These are phyloP conservation scores for Leistus spinibarbis DNA, from an alignment of 2,888 invertebrate genomes.

Conservation along the genomic window DNA sequence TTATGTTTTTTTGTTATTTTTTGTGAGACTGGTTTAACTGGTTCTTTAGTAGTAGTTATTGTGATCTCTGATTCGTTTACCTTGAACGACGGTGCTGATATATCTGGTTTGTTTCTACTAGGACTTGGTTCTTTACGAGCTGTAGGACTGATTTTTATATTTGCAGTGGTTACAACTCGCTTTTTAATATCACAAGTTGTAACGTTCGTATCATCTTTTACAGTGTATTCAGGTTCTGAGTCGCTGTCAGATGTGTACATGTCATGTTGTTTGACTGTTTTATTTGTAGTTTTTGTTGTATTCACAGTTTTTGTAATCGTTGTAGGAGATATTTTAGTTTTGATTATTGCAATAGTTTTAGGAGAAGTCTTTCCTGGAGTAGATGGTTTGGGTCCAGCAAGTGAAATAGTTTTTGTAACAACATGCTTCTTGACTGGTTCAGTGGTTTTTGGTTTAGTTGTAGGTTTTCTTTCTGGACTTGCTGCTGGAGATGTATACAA, in stretches of 20 bases:
- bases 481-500: slow-evolving; percentile 10
- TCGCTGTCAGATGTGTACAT: slow-evolving; percentile 49
- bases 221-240: slow-evolving; percentile 36
- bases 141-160: slow-evolving; percentile 32
- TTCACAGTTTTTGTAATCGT: slow-evolving; percentile 39
- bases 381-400: slow-evolving; percentile 44
- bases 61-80: slow-evolving; percentile 20
- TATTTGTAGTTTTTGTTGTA: slow-evolving; percentile 31
- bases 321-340: slow-evolving; percentile 41
- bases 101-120: slow-evolving; percentile 64
- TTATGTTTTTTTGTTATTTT: slow-evolving; percentile 34
- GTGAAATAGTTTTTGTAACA: slow-evolving; percentile 48
- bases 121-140: slow-evolving; percentile 47
- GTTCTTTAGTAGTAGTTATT: slow-evolving; percentile 19
- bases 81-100: slow-evolving; percentile 54
- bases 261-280: slow-evolving; percentile 44
- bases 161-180: slow-evolving; percentile 21
- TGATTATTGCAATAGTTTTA: slow-evolving; percentile 37
- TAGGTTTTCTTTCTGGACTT: slow-evolving; percentile 18
- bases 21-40: neutral
- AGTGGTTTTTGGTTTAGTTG: slow-evolving; percentile 20
- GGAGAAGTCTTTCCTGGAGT: slow-evolving; percentile 34
- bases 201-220: slow-evolving; percentile 40
- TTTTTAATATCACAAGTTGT: neutral
- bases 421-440: slow-evolving; percentile 42